Evolutionary conservation across 2,797 vertebrate species (phyloP), one percentile per base, ranked within the genome.

Genomic region (Orestias chungarensis): DNA sequence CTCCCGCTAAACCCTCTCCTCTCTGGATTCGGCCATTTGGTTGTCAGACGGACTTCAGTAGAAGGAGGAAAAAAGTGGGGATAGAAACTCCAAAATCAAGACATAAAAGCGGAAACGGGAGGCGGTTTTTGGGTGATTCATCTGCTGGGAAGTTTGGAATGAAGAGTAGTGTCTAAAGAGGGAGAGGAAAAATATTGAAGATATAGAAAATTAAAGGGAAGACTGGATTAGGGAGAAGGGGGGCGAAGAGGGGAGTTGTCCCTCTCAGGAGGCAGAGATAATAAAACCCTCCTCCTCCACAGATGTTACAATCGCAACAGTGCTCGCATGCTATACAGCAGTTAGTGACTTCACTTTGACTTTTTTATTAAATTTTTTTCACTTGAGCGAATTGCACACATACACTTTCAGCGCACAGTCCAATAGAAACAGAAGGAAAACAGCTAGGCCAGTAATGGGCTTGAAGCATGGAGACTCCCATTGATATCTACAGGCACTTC

Each of bases 401-500:
- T 12, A 61, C n/a, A 61, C 50, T 64, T 59, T 64, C n/a, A 23
- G 25, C 11, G 23, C 0, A 50, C 43, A 62, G 50, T 54, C 25
- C 0, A 46, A 79, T 55, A 46, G 2, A 62, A 54, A 61, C 70
- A 66, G 64, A 79, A 49, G 62, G 44, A 50, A 59, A 8, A 4
- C 67, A 69, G 73, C 69, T n/a, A 33, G 50, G 92, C 95, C 94
- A 94, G 95, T 94, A 86, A 97, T 97, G 96, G 96, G 95, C 95
- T 90, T 94, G 87, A 91, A 97, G 93, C 90, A 98, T 98, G 97
- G 97, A 98, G 91, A 91, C 95, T 94, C 94, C 96, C 91, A 96
- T 97, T 94, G 96, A 97, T 95, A 95, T 98, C 93, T 96, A 98
- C 95, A 96, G 94, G 88, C 97, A 98, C 93, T 97, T 98, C 92